Percentiles rank a stretch among this genome's conserved stretches.
These are phyloP conservation scores for Brachionus asplanchnoidis DNA, from an alignment of 1,140 invertebrate species.

Conservation along the genomic window DNA sequence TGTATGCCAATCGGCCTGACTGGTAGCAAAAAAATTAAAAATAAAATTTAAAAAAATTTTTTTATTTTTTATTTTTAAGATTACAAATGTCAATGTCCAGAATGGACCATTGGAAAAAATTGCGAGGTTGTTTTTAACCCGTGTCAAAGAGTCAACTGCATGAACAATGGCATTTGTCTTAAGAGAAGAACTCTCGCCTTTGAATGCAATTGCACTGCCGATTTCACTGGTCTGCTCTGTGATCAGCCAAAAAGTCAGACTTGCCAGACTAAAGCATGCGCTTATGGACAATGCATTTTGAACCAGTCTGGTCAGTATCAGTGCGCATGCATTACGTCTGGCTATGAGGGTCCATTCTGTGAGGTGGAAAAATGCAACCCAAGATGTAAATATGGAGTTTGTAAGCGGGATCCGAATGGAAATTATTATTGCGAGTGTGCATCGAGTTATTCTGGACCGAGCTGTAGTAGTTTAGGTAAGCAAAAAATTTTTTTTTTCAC, in stretches of 20 bases:
- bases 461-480: conserved; percentile 26
- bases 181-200: conserved; percentile 23
- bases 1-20: conserved; percentile 44
- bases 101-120: conserved; percentile 40
- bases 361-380: conserved; percentile 40
- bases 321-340: conserved; percentile 9
- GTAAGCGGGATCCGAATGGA: background rate
- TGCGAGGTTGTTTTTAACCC: conserved; percentile 40
- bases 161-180: conserved; percentile 39
- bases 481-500: too few species aligned
- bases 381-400: conserved; percentile 22
- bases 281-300: conserved; percentile 13
- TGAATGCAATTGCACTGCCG: conserved; percentile 20
- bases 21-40: conserved; percentile 38
- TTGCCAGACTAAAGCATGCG: conserved; percentile 12
- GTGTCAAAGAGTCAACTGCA: conserved; percentile 35
- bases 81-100: conserved; percentile 40
- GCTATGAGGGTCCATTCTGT: conserved; percentile 15
- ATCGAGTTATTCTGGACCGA: conserved; percentile 9
- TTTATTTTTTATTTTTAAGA: background rate
- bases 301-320: conserved; percentile 26
- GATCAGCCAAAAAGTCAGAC: conserved; percentile 38
- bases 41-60: background rate
- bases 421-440: conserved; percentile 38
- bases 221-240: conserved; percentile 20